phyloP scores from a whole-genome alignment of 1,140 invertebrate species.

The Bombus picipes region DNA sequence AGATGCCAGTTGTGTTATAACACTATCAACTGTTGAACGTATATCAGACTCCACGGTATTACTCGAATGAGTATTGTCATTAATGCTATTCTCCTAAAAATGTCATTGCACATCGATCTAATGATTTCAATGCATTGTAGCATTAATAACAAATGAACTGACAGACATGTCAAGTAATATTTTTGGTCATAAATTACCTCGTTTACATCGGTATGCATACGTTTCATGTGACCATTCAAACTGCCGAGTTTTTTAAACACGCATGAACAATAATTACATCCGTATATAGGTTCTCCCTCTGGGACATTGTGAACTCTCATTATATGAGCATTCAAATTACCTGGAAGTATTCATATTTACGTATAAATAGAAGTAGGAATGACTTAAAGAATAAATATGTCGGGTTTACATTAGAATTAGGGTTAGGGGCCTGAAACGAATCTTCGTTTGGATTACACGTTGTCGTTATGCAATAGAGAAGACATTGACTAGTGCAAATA shows the following conservation, averaged over 20 bases:
- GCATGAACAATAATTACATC: slow-evolving; percentile 87
- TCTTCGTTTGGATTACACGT: too few species aligned
- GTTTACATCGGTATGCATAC: slow-evolving; percentile 78
- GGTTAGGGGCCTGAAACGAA: too few species aligned
- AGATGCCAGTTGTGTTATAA: slow-evolving; percentile 69
- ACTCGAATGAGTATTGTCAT: not conserved
- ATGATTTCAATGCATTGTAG: not conserved
- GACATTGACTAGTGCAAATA: too few species aligned
- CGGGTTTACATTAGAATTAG: too few species aligned
- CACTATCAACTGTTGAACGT: slow-evolving; percentile 68
- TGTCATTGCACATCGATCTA: not conserved
- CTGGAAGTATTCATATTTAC: slow-evolving; percentile 69
- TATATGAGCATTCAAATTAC: slow-evolving; percentile 88
- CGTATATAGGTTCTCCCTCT: slow-evolving; percentile 83
- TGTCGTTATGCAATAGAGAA: too few species aligned
- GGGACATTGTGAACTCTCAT: slow-evolving; percentile 86
- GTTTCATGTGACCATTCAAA: slow-evolving; percentile 88
- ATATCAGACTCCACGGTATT: slow-evolving; percentile 67
- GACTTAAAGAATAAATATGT: not conserved
- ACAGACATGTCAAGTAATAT: not conserved
- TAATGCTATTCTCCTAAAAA: slow-evolving; percentile 11
- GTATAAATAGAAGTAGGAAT: not conserved
- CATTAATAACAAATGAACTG: not conserved
- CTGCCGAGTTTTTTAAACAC: slow-evolving; percentile 88
- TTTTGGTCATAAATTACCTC: slow-evolving; percentile 44